Evolutionary conservation across 2,113 vertebrate genomes (phyloP), one percentile per base, ranked within the genome.

Genomic region (human): DNA sequence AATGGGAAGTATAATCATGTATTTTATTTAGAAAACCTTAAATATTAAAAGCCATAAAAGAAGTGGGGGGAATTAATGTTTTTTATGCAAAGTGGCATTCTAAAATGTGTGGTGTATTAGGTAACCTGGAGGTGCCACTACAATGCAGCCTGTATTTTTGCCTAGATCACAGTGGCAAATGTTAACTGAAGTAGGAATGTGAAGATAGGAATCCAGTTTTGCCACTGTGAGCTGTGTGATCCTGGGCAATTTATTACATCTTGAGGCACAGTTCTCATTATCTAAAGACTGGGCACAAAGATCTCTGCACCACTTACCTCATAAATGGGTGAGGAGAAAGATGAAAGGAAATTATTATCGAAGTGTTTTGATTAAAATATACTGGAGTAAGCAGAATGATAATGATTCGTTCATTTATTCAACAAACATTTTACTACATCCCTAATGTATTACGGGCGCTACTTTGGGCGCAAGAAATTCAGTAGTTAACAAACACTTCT

Each of bases 1-100:
- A 79, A 61, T 82, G 23, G 23, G 5, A 86, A 83, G 73, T 91
- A 0, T 80, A 80, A 88, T 89, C 23, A 80, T 43, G 64, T 40
- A 73, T 76, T 85, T 94, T 96, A 18, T 75, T 83, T 81, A 80
- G 17, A 93, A 94, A 96, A 75, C 1, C 27, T 89, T 94, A 85
- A 78, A 81, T 87, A 82, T 40, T 90, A 43, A 91, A 94, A 90
- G 8, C 2, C 61, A 45, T 79, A 45, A 78, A 20, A 23, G 3
- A 66, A 93, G 5, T 48, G 8, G 32, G 78, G 30, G 70, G 32
- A 79, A 57, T 83, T 2, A 17, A 2, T 73, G 57, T 81, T 82
- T 89, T 92, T 61, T 72, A 92, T 45, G 45, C 4, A 22, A 94
- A 92, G 27, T 38, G 93, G 17, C 11, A 72, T 52, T 89, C 27